Base-by-base conservation (phyloP, 37 sponge, comb jelly and placozoan species). In the Haliclona indistincta region DNA sequence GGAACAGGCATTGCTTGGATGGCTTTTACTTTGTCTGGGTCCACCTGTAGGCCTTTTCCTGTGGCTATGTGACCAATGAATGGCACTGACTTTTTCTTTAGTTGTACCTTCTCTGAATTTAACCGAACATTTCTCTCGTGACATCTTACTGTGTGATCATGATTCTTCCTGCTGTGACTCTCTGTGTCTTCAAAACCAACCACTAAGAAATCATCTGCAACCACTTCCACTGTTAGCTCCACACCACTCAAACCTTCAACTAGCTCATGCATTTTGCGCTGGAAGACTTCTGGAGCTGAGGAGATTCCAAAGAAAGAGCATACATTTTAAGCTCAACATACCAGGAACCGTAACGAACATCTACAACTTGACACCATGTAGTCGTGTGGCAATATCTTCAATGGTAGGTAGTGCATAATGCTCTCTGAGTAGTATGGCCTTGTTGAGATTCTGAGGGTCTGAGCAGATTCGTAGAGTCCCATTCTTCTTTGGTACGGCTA, bases 271-370 rank as follows among this genome's bases (percentile, higher is more conserved):
- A n/a, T n/a, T n/a, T n/a, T n/a, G 10, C n/a, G n/a, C n/a, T n/a
- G n/a, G n/a, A n/a, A n/a, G n/a, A n/a, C n/a, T n/a, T n/a, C n/a
- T n/a, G n/a, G n/a, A n/a, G n/a, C n/a, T n/a, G n/a, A n/a, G n/a
- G n/a, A n/a, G n/a, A n/a, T n/a, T n/a, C n/a, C n/a, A n/a, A n/a
- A n/a, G n/a, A 51, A 7, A 65, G 23, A 73, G 74, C 72, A 4
- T 51, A 4, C 51, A 56, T 28, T 38, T 70, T 75, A 3, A 81
- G 44, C 30, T 61, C 10, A n/a, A 81, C 13, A 41, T 83, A 76
- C 84, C 84, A 83, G 58, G 61, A 81, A 26, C 74, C 82, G 8
- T 73, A 64, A 42, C 67, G 63, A 68, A 67, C 84, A 67, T 84
- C 85, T 4, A 84, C 20, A 33, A 6, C 53, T 74, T 86, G 58